phyloP scores from a whole-genome alignment of 1,140 invertebrate species.

The Drosophila athabasca region DNA sequence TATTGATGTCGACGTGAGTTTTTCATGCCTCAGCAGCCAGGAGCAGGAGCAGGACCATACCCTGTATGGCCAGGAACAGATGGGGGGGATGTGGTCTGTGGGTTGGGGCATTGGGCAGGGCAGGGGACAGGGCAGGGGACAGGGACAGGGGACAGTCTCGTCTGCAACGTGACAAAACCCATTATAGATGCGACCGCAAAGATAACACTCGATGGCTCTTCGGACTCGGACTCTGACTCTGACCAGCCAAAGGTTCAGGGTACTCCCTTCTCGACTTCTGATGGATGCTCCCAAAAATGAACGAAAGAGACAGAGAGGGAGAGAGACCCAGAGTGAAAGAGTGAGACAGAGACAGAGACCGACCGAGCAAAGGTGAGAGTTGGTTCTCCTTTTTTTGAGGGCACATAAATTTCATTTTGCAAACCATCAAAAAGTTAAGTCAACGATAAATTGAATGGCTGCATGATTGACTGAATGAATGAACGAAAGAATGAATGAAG shows the following conservation, averaged over 20 bases:
- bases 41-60: neutral
- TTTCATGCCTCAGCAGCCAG: conserved; percentile 68
- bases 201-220: conserved; percentile 56
- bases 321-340: conserved; percentile 2
- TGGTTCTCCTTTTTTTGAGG: neutral
- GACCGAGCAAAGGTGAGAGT: conserved; percentile 6
- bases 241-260: conserved; percentile 3
- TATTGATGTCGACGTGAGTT: conserved; percentile 74
- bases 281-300: conserved; percentile 44
- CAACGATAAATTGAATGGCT: conserved; percentile 79
- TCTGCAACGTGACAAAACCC: conserved; percentile 81
- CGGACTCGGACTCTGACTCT: too few relatives aligned
- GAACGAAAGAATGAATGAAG: conserved; percentile 36
- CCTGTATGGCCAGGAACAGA: neutral
- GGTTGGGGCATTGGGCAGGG: neutral
- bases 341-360: conserved; percentile 1
- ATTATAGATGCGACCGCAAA: conserved; percentile 80
- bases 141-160: conserved; percentile 51
- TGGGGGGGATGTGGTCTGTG: neutral
- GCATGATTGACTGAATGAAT: conserved; percentile 69
- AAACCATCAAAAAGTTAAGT: conserved; percentile 78
- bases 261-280: conserved; percentile 20
- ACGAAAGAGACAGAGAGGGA: conserved; percentile 10
- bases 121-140: neutral
- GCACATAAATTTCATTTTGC: conserved; percentile 77